Evolutionary conservation across 2,797 vertebrate genomes (phyloP).

Genomic region (Danio albolineatus): DNA sequence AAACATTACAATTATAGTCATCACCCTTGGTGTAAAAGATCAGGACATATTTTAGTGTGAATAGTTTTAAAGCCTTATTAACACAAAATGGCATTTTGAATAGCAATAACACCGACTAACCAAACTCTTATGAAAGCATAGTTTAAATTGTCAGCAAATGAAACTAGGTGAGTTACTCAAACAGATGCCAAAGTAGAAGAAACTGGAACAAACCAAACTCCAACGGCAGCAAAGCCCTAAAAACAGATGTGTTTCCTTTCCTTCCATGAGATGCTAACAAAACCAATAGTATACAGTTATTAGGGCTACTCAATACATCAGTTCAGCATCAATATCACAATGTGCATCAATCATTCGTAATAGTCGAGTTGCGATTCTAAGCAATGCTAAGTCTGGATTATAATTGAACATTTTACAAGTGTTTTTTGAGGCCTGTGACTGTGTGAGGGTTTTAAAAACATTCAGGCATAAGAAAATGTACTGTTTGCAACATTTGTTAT

Average conservation of each 20-base stretch:
- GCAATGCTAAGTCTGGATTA: too few relatives aligned
- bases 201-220: conserved; percentile 43
- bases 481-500: too few relatives aligned
- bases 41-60: conserved; percentile 36
- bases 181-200: conserved; percentile 10
- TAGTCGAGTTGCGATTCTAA: too few relatives aligned
- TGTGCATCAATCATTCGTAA: too few relatives aligned
- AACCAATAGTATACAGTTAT: background rate
- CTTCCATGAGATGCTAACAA: background rate
- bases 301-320: too few relatives aligned
- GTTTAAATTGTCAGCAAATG: conserved; percentile 16
- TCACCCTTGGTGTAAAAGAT: background rate
- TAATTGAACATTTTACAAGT: too few relatives aligned
- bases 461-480: too few relatives aligned
- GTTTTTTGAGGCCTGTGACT: too few relatives aligned
- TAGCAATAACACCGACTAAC: background rate
- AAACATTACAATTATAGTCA: too few relatives aligned
- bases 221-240: conserved; percentile 7
- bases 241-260: conserved; percentile 28
- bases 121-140: conserved; percentile 14
- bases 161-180: conserved; percentile 26
- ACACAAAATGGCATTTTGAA: background rate
- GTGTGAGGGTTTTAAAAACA: too few relatives aligned
- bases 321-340: too few relatives aligned
- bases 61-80: background rate